Base-by-base conservation (phyloP, 2,113 vertebrate species). In the Cheilinus undulatus region DNA sequence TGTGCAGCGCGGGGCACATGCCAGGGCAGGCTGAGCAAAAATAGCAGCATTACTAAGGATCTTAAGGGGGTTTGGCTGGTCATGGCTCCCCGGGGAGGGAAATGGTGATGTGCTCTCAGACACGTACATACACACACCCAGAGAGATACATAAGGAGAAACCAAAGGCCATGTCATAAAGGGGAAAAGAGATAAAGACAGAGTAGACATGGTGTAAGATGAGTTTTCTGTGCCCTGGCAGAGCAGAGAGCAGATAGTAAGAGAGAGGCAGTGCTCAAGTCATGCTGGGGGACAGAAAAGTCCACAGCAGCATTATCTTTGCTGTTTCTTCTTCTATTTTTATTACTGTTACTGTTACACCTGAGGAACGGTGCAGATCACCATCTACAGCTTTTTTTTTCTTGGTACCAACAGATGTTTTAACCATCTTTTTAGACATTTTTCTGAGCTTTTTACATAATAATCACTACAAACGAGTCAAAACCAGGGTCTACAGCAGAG, bases 21-120 rank as follows among this genome's bases (percentile, higher is more conserved):
- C 45, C 54, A 15, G 69, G 75, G 50, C 79, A 69, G 56, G 27
- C 75, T 52, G 54, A 48, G 58, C 80, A 72, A 70, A 89, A 85
- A 86, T 76, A 80, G 80, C 24, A 73, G 57, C 42, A 76, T 63
- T 82, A 84, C 76, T 56, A 23, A 58, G 65, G 61, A 79, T 82
- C 70, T 83, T 68, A 34, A 43, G 40, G 69, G 36, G 57, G 57
- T 59, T 73, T 57, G 68, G 69, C 50, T 80, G 78, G 72, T 73
- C 65, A 57, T 27, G 46, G 56, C 40, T 78, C 68, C 69, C 73
- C 22, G 56, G 50, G 68, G 76, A 76, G 45, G n/a, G 24, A 54
- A 52, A 73, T 34, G 20, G 42, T 69, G 51, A 72, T 70, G 27
- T 46, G 48, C 36, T 63, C 14, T 63, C 62, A 49, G 13, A 8